Percentiles rank a stretch among this genome's conserved stretches.
Conservation (phyloP, 2,797 vertebrate species). For the Leuciscus waleckii region DNA sequence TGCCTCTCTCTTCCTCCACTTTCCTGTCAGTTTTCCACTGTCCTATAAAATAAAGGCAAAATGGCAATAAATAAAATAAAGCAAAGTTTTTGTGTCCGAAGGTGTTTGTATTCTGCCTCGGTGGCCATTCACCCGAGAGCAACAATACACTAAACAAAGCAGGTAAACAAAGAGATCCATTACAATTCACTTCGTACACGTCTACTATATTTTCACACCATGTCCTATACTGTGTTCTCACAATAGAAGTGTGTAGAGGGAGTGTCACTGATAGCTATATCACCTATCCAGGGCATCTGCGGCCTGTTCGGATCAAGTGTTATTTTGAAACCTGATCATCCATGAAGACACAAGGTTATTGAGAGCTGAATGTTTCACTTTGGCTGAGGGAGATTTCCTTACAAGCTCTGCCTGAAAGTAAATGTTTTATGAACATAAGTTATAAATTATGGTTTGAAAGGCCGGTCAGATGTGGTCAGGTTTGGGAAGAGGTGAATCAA, state of each 20-base stretch:
- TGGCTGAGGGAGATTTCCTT: constrained; percentile 20
- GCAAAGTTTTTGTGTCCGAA: not conserved
- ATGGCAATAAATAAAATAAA: not conserved
- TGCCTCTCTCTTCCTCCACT: not conserved
- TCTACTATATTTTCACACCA: constrained; percentile 19
- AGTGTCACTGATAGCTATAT: constrained; percentile 17
- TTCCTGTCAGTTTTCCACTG: not conserved
- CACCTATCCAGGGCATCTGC: constrained; percentile 11
- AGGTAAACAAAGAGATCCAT: constrained; percentile 3
- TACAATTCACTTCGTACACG: constrained; percentile 1
- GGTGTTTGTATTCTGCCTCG: not conserved
- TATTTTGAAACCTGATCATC: constrained; percentile 37
- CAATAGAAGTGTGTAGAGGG: constrained; percentile 5
- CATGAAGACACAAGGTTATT: constrained; percentile 29
- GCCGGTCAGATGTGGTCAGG: constrained; percentile 41
- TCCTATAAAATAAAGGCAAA: not conserved
- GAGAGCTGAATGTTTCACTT: constrained; percentile 25
- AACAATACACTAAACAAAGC: constrained; percentile 27
- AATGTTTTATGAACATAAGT: constrained; percentile 35
- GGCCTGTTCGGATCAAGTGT: constrained; percentile 22
- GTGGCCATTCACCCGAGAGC: not conserved
- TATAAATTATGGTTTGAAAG: constrained; percentile 48
- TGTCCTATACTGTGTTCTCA: constrained; percentile 2
- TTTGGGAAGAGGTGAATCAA: constrained; percentile 43
- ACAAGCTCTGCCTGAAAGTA: constrained; percentile 10